Conservation (phyloP, 2,113 vertebrate species). For the Herpetotheres cachinnans region DNA sequence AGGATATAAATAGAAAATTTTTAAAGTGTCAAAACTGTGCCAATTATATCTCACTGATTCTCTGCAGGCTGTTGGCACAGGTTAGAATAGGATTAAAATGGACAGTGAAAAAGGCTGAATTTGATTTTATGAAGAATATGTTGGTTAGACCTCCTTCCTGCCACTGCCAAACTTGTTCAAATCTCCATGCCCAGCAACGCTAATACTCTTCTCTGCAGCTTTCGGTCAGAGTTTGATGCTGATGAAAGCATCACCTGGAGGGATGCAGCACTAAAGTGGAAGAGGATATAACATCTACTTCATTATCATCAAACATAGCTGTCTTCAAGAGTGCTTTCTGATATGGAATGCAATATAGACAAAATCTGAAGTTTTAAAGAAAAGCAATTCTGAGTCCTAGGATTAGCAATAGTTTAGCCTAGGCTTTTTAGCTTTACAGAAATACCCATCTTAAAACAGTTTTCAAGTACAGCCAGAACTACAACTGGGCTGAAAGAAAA, state of each 20-base stretch:
- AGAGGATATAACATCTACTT: neutral
- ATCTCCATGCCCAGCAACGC: neutral
- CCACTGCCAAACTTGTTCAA: neutral
- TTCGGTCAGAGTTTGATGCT: neutral
- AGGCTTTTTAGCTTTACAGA: neutral
- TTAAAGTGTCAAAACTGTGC: neutral
- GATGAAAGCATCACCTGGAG: conserved; percentile 31
- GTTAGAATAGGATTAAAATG: neutral
- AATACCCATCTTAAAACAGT: neutral
- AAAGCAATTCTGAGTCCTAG: neutral
- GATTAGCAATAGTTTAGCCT: neutral
- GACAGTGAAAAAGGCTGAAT: neutral
- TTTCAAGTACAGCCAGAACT: neutral
- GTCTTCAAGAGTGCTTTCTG: neutral
- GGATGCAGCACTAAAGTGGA: neutral
- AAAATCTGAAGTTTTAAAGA: neutral
- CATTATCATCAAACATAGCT: neutral
- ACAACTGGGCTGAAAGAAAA: neutral
- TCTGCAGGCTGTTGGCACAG: neutral
- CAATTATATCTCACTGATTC: neutral
- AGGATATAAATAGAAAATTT: neutral
- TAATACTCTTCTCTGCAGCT: neutral
- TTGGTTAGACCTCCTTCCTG: neutral
- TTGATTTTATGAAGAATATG: neutral
- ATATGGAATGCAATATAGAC: neutral